Percentiles rank a stretch among this genome's conserved stretches.
These are phyloP conservation scores for Apodemus speciosus DNA, from an alignment of 2,113 vertebrate genomes.

Conservation along the genomic window DNA sequence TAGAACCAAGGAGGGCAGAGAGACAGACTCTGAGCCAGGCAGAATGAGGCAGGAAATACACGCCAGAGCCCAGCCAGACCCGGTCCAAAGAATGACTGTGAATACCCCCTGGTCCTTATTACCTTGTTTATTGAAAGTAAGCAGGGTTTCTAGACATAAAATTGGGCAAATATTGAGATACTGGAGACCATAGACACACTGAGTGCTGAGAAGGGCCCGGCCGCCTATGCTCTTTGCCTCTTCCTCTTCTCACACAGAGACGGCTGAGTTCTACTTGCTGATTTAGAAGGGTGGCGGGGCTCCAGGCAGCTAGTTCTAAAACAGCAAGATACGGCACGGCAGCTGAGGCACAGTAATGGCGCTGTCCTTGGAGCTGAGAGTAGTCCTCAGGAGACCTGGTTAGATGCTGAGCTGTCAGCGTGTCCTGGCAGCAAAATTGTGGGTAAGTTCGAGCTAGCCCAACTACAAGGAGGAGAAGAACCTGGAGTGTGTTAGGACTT, in stretches of 20 bases:
- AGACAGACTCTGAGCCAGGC: neutral
- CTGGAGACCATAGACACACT: neutral
- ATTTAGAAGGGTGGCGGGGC: neutral
- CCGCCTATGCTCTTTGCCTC: neutral
- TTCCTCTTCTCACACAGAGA: neutral
- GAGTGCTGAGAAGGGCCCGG: neutral
- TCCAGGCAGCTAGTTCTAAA: neutral
- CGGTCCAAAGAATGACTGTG: neutral
- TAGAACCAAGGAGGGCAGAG: constrained; percentile 23
- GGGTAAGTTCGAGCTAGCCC: neutral
- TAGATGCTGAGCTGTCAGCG: neutral
- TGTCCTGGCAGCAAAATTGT: neutral
- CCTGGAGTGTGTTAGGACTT: too few relatives aligned
- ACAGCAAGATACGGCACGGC: neutral
- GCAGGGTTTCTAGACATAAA: constrained; percentile 47
- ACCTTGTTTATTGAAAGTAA: constrained; percentile 71
- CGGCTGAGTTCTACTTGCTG: neutral
- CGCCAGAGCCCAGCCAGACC: neutral
- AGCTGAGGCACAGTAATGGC: neutral
- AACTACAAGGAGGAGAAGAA: neutral
- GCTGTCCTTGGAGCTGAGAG: neutral
- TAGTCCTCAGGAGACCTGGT: neutral
- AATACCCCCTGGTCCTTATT: constrained; percentile 31
- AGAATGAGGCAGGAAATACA: neutral
- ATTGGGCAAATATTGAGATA: neutral